A percentile compares a stretch with the other conserved stretches of the same genome.
These are phyloP conservation scores for Macroramphosus scolopax DNA, from an alignment of 2,797 vertebrate genomes.

Conservation along the genomic window DNA sequence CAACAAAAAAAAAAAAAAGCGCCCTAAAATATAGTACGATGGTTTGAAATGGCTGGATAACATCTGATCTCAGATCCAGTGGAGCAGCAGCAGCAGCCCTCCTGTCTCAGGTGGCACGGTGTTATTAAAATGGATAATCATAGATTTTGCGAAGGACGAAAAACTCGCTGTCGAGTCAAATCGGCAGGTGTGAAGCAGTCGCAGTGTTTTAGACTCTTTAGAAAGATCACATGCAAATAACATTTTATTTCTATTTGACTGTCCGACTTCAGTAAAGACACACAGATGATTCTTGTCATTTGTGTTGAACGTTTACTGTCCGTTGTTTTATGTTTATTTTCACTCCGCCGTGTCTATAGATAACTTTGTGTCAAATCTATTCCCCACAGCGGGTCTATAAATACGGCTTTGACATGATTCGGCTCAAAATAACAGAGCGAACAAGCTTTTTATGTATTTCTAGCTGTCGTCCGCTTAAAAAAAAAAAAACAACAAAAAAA, in stretches of 20 bases:
- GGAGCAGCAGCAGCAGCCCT: slow-evolving; percentile 36
- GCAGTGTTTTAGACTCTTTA: slow-evolving; percentile 50
- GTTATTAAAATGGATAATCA: slow-evolving; percentile 80
- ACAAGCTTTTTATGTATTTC: slow-evolving; percentile 36
- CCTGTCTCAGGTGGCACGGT: slow-evolving; percentile 56
- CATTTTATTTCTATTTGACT: no score
- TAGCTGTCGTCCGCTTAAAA: slow-evolving; percentile 23
- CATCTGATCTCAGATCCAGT: slow-evolving; percentile 72
- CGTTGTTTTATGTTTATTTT: no score
- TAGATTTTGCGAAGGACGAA: slow-evolving; percentile 77
- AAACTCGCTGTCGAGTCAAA: slow-evolving; percentile 48
- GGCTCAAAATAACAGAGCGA: slow-evolving; percentile 40
- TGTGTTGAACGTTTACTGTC: no score
- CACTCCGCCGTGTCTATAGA: no score
- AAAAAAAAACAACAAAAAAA: slow-evolving; percentile 13
- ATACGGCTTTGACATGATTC: slow-evolving; percentile 39
- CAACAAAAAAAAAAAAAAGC: slow-evolving; percentile 80
- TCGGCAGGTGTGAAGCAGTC: slow-evolving; percentile 64
- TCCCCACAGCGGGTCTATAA: slow-evolving; percentile 42
- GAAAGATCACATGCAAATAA: slow-evolving; percentile 28
- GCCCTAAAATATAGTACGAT: slow-evolving; percentile 75
- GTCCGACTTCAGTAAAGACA: no score
- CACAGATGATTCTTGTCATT: no score
- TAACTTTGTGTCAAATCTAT: slow-evolving; percentile 17
- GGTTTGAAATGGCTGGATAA: slow-evolving; percentile 75